Conservation (phyloP, 1,140 invertebrate genomes). For the Ridgeia piscesae region DNA sequence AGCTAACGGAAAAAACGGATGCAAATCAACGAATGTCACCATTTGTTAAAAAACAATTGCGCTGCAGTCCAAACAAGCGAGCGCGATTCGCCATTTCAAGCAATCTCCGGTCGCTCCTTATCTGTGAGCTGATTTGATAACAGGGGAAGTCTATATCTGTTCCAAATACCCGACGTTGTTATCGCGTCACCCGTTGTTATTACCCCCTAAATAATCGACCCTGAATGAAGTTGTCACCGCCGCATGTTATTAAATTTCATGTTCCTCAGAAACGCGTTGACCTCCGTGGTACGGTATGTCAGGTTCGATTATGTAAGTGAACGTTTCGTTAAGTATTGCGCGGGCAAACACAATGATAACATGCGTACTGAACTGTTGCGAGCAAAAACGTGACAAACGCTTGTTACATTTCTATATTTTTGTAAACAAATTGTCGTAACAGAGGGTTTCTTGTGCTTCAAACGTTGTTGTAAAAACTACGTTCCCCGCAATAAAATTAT, state of each 20-base stretch:
- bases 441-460: not conserved
- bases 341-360: not conserved
- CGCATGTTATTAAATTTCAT: not conserved
- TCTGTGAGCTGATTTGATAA: not conserved
- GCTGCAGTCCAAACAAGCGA: not conserved
- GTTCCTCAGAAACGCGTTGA: not conserved
- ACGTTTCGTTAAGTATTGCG: not conserved
- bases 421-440: not conserved
- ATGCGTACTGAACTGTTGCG: not conserved
- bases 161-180: not conserved
- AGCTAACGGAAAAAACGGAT: not conserved
- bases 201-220: not conserved
- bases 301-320: not conserved
- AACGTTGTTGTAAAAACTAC: not conserved
- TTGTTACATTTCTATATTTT: not conserved
- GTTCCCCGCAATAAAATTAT: not conserved
- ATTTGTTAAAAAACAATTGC: constrained; percentile 1
- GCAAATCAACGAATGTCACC: not conserved
- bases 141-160: not conserved
- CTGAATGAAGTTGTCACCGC: not conserved
- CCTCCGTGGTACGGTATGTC: not conserved
- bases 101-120: not conserved
- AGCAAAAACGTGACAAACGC: not conserved
- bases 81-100: not conserved
- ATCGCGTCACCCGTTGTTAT: not conserved